phyloP scores from a whole-genome alignment of 2,797 vertebrate species.

The Poliocrania exsul region DNA sequence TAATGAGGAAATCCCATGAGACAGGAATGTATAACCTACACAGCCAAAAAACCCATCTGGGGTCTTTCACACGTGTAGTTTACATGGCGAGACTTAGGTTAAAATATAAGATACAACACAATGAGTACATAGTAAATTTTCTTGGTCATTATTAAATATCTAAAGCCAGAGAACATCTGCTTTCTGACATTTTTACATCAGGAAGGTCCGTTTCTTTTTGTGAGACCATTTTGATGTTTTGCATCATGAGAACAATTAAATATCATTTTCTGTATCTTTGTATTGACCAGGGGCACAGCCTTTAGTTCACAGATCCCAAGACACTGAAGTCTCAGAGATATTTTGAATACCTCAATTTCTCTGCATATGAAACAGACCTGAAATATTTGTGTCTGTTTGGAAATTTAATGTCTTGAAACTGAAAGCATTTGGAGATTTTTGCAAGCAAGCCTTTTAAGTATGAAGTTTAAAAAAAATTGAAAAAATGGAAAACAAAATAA shows the following conservation, averaged over 20 bases:
- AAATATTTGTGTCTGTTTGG: background rate
- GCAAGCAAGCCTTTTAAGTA: background rate
- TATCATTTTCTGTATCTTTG: background rate
- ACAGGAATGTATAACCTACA: background rate
- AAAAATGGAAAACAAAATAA: background rate
- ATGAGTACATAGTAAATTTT: background rate
- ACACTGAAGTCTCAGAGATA: background rate
- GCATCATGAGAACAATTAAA: background rate
- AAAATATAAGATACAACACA: background rate
- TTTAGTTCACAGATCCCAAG: background rate
- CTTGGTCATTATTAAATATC: background rate
- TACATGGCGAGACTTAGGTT: background rate
- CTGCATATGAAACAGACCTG: background rate
- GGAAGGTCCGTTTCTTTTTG: background rate
- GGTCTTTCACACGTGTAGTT: rapidly evolving
- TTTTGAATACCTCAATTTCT: background rate
- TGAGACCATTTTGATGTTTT: background rate
- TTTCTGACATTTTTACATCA: background rate
- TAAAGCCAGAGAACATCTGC: background rate
- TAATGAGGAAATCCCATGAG: background rate
- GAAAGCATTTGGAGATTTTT: background rate
- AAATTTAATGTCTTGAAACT: background rate
- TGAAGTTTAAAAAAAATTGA: background rate
- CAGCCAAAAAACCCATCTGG: background rate
- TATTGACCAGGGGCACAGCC: background rate